These are phyloP conservation scores for Thalassophryne amazonica DNA, from an alignment of 2,797 vertebrate species.

Conservation along the genomic window DNA sequence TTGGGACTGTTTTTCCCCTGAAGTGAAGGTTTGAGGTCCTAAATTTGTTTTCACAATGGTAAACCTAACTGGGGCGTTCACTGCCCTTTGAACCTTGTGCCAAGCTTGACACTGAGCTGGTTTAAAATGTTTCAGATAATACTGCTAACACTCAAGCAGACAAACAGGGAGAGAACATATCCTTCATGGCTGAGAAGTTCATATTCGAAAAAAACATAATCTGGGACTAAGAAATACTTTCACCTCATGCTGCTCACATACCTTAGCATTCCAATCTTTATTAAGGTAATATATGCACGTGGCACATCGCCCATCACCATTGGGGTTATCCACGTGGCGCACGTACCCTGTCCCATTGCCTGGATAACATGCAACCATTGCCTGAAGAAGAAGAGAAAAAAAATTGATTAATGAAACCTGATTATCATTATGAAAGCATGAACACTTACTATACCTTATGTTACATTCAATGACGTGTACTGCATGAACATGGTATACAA, in stretches of 20 bases:
- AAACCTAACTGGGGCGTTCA: too few species aligned
- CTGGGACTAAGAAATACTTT: neutral
- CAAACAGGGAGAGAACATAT: too few species aligned
- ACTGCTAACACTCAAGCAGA: too few species aligned
- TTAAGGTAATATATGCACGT: slow-evolving; percentile 99
- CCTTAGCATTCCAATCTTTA: slow-evolving; percentile 95
- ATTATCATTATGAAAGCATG: neutral
- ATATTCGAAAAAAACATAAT: neutral
- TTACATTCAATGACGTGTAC: neutral
- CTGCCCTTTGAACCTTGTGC: too few species aligned
- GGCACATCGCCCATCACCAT: slow-evolving; percentile 93
- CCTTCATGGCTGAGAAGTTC: too few species aligned
- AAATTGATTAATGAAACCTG: neutral
- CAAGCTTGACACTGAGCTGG: too few species aligned
- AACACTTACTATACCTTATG: neutral
- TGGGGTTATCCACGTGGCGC: slow-evolving; percentile 94
- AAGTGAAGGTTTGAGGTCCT: too few species aligned
- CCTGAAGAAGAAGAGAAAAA: slow-evolving; percentile 74
- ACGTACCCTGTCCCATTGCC: slow-evolving; percentile 94
- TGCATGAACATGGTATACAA: neutral
- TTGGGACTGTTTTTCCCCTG: too few species aligned
- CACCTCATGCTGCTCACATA: slow-evolving; percentile 45
- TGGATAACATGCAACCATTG: slow-evolving; percentile 97
- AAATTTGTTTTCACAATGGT: too few species aligned
- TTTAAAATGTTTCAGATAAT: too few species aligned